A percentile compares a stretch with the other conserved stretches of the same genome.
Conservation (phyloP, 2,797 vertebrate genomes). For the Myotis vivesi region DNA sequence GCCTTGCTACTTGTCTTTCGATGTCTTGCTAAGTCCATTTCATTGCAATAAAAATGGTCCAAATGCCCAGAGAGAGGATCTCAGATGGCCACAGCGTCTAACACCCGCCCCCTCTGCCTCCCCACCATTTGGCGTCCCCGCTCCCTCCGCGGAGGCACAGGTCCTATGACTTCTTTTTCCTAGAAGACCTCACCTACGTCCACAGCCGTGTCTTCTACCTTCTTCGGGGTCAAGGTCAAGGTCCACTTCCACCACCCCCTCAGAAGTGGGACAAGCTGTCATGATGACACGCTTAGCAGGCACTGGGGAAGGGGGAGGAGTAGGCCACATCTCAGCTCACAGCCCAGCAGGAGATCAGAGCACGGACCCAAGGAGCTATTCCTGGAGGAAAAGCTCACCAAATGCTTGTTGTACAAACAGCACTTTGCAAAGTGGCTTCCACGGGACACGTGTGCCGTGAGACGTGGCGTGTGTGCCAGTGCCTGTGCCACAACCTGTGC, state of each 20-base stretch:
- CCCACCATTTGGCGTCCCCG: background rate
- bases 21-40: background rate
- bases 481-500: rapidly evolving
- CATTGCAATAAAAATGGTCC: background rate
- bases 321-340: background rate
- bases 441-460: rapidly evolving
- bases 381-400: background rate
- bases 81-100: background rate
- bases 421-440: background rate
- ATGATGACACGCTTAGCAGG: background rate
- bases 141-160: rapidly evolving
- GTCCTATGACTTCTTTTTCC: background rate
- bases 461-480: rapidly evolving
- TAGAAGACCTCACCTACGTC: background rate
- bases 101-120: background rate
- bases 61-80: background rate
- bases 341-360: background rate
- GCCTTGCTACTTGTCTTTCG: background rate
- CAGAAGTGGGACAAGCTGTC: background rate
- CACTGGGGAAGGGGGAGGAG: no score
- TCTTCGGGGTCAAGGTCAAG: background rate
- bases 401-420: background rate
- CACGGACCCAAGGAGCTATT: background rate
- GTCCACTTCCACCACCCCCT: background rate
- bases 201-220: background rate